Conservation (phyloP, 2,888 invertebrate genomes). For the Formica aserva region DNA sequence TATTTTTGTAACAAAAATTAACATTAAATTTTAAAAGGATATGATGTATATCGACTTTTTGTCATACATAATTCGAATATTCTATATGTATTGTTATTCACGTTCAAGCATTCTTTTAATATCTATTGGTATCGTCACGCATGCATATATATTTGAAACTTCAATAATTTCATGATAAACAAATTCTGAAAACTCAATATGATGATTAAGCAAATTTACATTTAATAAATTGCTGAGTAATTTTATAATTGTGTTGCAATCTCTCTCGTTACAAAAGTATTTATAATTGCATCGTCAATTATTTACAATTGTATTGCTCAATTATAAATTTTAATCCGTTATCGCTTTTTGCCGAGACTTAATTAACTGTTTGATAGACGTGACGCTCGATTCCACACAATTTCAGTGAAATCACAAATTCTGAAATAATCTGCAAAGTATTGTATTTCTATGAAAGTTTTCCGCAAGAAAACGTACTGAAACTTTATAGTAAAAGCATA, state of each 20-base stretch:
- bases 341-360: slow-evolving; percentile 2
- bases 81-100: slow-evolving; percentile 10
- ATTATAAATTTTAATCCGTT: slow-evolving; percentile 30
- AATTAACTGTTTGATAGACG: slow-evolving; percentile 24
- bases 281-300: slow-evolving; percentile 40
- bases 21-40: neutral
- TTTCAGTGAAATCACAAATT: slow-evolving; percentile 19
- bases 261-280: slow-evolving; percentile 9
- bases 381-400: slow-evolving; percentile 9
- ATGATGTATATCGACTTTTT: neutral
- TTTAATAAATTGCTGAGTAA: slow-evolving; percentile 43
- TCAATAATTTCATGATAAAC: slow-evolving; percentile 42
- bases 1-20: neutral
- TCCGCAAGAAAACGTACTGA: slow-evolving; percentile 32
- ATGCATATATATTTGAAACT: slow-evolving; percentile 37
- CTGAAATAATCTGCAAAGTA: neutral
- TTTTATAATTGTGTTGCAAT: slow-evolving; percentile 11
- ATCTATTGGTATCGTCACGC: neutral
- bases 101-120: slow-evolving; percentile 18
- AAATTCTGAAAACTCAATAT: slow-evolving; percentile 33
- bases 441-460: slow-evolving; percentile 16
- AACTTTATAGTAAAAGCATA: slow-evolving; percentile 33
- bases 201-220: slow-evolving; percentile 43
- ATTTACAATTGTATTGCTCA: slow-evolving; percentile 22
- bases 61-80: neutral